Conservation (phyloP, 1,140 invertebrate species). For the Globodera ellingtonae region DNA sequence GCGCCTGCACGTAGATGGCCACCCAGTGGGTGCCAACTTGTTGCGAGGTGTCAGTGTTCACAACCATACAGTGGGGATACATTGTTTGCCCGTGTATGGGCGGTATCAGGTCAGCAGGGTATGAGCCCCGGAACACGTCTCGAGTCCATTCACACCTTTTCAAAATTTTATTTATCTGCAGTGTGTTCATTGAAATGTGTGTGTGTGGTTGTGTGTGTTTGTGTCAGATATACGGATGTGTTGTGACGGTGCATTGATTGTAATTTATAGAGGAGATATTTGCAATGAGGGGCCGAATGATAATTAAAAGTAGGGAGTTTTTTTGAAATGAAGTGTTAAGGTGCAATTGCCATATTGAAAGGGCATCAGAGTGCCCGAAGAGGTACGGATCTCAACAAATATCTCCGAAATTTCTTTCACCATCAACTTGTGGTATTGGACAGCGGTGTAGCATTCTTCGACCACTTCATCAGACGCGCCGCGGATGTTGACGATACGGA, state of each 20-base stretch:
- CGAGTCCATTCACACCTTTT: neutral
- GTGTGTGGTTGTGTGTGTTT: no score
- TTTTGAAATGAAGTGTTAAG: neutral
- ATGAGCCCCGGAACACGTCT: neutral
- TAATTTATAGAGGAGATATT: neutral
- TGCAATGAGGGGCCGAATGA: no score
- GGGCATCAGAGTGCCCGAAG: neutral
- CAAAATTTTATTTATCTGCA: slow-evolving; percentile 27
- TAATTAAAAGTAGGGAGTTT: slow-evolving; percentile 12
- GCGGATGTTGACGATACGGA: slow-evolving; percentile 29
- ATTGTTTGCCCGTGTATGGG: no score
- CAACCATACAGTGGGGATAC: neutral
- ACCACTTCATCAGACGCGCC: slow-evolving; percentile 10
- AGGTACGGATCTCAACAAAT: slow-evolving; percentile 23
- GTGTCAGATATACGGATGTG: no score
- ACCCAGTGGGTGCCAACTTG: slow-evolving; percentile 9
- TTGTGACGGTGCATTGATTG: neutral
- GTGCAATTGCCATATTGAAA: slow-evolving; percentile 21
- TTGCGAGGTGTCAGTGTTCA: neutral
- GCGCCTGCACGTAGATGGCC: neutral
- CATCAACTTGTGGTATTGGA: slow-evolving; percentile 27
- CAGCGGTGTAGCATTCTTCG: slow-evolving; percentile 19
- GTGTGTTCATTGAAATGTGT: slow-evolving; percentile 1
- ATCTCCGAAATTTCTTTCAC: slow-evolving; percentile 29
- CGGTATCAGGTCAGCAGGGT: neutral